Base-by-base conservation (phyloP, 2,113 vertebrate species). In the Sapayoa aenigma region DNA sequence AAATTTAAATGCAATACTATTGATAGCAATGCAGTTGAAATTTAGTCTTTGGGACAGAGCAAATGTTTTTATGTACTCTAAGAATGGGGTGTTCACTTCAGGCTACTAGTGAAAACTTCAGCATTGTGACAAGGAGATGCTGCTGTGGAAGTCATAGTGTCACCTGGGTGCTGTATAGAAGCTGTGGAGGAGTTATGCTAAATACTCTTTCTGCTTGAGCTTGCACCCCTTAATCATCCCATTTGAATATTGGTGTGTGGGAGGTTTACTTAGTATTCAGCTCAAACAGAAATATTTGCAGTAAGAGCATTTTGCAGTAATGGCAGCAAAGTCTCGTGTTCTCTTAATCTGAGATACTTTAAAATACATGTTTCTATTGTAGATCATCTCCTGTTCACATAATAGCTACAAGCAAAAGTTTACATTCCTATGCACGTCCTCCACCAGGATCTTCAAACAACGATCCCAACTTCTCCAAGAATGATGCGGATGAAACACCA, bases 371-470 rank as follows among this genome's bases (percentile, higher is more conserved):
- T 46, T 94, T 94, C 95, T 95, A 3, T 96, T 96, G 82, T 96
- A 99, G 99, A 98, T 99, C 99, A 97, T 99, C 99, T 98, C 99
- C 99, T 94, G 99, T 99, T 95, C 99, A 99, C 97, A 99, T 99
- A 96, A 99, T 99, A 97, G 99, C 99, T 96, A 99, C 97, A 97
- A 99, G 99, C 97, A 99, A 99, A 98, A 99, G 99, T 99, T 99
- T 99, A 99, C 99, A 99, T 99, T 99, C 99, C 98, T 99, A 99
- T 66, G 99, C 99, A 84, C 99, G 99, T 73, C 99, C 99, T 88
- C 99, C 99, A 33, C 98, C 99, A 92, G 98, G 98, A 94, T 98
- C 98, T 87, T 98, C 99, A 53, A 98, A 98, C 97, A 95, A 96
- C 68, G 98, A 98, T 92, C 85, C 98, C 68, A 98, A 91, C 85